Evolutionary conservation across 2,888 invertebrate species (phyloP).

Genomic region (Sarcophaga subvicina): DNA sequence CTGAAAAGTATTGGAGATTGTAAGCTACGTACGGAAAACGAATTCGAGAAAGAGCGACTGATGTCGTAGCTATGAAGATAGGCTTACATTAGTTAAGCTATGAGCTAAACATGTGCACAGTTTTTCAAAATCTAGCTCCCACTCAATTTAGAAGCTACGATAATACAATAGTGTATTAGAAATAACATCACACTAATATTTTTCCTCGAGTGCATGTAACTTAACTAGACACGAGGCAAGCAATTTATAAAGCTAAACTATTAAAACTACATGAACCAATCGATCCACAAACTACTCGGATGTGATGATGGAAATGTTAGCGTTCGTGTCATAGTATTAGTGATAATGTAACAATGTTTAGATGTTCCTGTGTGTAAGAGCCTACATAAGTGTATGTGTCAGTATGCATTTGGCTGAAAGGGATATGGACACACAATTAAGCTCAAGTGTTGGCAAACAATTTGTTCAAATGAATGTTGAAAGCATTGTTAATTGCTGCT

Average conservation of each 20-base stretch:
- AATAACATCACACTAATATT: not conserved
- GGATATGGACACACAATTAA: slow-evolving; percentile 61
- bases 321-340: not conserved
- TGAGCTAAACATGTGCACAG: no score
- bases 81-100: no score
- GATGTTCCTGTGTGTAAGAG: not conserved
- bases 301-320: not conserved
- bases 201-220: not conserved
- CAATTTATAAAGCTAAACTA: slow-evolving; percentile 41
- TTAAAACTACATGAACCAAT: slow-evolving; percentile 23
- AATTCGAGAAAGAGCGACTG: no score
- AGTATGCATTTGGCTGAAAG: slow-evolving; percentile 14
- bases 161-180: no score
- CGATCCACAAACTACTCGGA: not conserved
- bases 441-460: slow-evolving; percentile 63
- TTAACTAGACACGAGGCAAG: slow-evolving; percentile 14
- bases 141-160: no score
- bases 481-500: slow-evolving; percentile 61
- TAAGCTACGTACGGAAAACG: no score
- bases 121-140: no score
- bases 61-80: no score
- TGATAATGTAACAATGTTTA: slow-evolving; percentile 1
- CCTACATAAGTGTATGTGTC: slow-evolving; percentile 7
- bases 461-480: slow-evolving; percentile 64
- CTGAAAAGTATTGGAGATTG: no score